These are phyloP conservation scores for Brachionichthys hirsutus DNA, from an alignment of 2,113 vertebrate species.

Conservation along the genomic window DNA sequence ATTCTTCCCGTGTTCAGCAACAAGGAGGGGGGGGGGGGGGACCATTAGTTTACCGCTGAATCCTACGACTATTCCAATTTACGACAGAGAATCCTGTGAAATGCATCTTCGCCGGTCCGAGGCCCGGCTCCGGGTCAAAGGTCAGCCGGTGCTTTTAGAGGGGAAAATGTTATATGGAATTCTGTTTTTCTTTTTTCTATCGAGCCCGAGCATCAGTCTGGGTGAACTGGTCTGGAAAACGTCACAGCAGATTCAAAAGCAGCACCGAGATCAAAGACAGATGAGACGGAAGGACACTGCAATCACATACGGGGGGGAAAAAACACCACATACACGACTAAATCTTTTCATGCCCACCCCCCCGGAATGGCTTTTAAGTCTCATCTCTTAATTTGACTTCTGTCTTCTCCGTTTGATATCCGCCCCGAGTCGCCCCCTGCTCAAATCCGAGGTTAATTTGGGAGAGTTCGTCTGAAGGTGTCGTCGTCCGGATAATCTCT, in stretches of 20 bases:
- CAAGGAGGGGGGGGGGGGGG: slow-evolving; percentile 23
- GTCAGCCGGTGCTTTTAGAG: neutral
- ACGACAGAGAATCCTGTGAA: slow-evolving; percentile 68
- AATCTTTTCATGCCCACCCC: slow-evolving; percentile 12
- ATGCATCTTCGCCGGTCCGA: slow-evolving; percentile 32
- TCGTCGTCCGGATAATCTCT: too few relatives aligned
- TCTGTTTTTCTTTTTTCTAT: too few relatives aligned
- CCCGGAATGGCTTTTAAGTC: slow-evolving; percentile 34
- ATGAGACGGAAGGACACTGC: slow-evolving; percentile 25
- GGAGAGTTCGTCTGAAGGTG: too few relatives aligned
- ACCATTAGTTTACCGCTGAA: slow-evolving; percentile 51
- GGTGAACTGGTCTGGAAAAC: slow-evolving; percentile 13
- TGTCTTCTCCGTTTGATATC: slow-evolving; percentile 11
- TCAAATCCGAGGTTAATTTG: slow-evolving; percentile 1
- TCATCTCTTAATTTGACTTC: slow-evolving; percentile 20
- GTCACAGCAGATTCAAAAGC: slow-evolving; percentile 28
- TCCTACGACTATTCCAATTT: slow-evolving; percentile 51
- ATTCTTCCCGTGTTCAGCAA: slow-evolving; percentile 37
- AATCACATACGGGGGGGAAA: slow-evolving; percentile 11
- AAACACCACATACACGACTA: neutral
- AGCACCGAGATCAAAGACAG: slow-evolving; percentile 28
- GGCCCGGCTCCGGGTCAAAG: slow-evolving; percentile 28
- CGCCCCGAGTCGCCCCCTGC: neutral
- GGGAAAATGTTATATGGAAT: slow-evolving; percentile 24
- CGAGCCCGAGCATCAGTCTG: neutral